Percentiles rank a stretch among this genome's conserved stretches.
These are phyloP conservation scores for Oncorhynchus clarkii DNA, from an alignment of 2,113 vertebrate genomes.

Conservation along the genomic window DNA sequence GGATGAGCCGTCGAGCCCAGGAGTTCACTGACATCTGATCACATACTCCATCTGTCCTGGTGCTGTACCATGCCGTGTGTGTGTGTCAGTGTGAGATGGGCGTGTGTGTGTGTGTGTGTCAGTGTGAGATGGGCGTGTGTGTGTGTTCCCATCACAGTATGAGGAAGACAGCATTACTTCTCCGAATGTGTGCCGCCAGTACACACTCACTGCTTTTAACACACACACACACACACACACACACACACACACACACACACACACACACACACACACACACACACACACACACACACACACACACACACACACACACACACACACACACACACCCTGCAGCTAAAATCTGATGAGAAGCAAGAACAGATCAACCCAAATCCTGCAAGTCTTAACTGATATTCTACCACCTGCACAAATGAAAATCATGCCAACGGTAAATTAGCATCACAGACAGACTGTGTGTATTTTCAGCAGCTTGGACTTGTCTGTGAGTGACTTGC, in stretches of 20 bases:
- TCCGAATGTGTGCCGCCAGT: constrained; percentile 12
- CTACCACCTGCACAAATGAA: constrained; percentile 53
- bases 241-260: not conserved
- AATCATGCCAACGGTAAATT: not conserved
- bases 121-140: too few relatives aligned
- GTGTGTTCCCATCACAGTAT: not conserved
- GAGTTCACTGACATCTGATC: constrained; percentile 44
- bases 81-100: too few relatives aligned
- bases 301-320: not conserved
- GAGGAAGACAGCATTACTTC: not conserved
- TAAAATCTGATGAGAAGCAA: constrained; percentile 7
- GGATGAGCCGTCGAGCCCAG: constrained; percentile 4
- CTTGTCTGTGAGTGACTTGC: too few relatives aligned
- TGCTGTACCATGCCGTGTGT: not conserved
- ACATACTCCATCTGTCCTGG: constrained; percentile 6
- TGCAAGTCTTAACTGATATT: constrained; percentile 43
- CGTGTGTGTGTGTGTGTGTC: not conserved
- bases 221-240: constrained; percentile 19
- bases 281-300: too few relatives aligned
- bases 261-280: constrained; percentile 17
- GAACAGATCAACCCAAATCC: constrained; percentile 34
- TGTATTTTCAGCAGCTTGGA: too few relatives aligned
- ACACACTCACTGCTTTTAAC: not conserved
- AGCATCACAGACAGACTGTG: too few relatives aligned
- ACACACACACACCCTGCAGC: not conserved